A percentile compares a stretch with the other conserved stretches of the same genome.
Conservation (phyloP, 2,113 vertebrate genomes). For the Montifringilla adamsi region DNA sequence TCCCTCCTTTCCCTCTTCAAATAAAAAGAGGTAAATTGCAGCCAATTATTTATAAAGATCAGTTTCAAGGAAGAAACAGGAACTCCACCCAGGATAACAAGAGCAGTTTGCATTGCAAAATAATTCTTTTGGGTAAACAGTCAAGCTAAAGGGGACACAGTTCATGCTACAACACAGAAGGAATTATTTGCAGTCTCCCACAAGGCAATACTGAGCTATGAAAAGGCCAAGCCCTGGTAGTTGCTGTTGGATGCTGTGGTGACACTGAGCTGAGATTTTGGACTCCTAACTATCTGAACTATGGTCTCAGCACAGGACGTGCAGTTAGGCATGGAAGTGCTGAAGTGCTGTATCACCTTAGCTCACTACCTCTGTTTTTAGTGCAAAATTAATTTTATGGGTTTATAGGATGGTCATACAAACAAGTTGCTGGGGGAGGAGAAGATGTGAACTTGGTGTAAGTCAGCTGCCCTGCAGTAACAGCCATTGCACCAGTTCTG, state of each 20-base stretch:
- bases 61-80: neutral
- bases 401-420: neutral
- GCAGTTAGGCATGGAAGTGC: neutral
- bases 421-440: neutral
- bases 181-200: neutral
- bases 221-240: neutral
- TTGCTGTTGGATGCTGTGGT: neutral
- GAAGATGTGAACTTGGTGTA: neutral
- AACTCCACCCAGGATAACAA: neutral
- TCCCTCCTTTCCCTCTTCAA: rapidly evolving
- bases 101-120: neutral
- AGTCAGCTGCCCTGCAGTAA: neutral
- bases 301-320: neutral
- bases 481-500: neutral
- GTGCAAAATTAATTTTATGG: neutral
- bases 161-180: neutral
- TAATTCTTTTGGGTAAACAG: neutral
- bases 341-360: neutral
- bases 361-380: neutral
- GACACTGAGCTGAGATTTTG: neutral
- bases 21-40: neutral
- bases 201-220: neutral
- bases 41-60: neutral
- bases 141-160: neutral
- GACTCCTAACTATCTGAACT: neutral